Conservation (phyloP, 2,888 invertebrate species). For the Escarpia spicata region DNA sequence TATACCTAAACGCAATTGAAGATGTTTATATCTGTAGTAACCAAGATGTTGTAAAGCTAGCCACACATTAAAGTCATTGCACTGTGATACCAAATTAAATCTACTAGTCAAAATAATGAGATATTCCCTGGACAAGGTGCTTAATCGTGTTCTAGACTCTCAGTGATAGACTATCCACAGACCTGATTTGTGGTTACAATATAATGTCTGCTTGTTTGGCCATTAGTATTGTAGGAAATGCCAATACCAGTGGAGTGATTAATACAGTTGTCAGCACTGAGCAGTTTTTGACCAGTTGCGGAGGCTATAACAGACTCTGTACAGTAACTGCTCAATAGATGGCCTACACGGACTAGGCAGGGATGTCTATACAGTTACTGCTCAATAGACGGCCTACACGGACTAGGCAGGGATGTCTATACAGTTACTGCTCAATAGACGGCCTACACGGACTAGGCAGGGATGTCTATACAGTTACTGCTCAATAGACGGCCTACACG, state of each 20-base stretch:
- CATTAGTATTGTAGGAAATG: slow-evolving; percentile 7
- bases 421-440: slow-evolving; percentile 3
- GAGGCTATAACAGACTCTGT: background rate
- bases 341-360: background rate
- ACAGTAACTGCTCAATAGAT: background rate
- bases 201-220: background rate
- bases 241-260: background rate
- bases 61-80: background rate
- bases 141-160: background rate
- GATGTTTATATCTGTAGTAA: background rate
- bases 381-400: background rate
- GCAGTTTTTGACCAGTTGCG: background rate
- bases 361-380: background rate
- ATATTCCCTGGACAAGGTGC: background rate
- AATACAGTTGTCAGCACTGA: background rate
- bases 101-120: background rate
- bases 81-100: background rate
- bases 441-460: background rate
- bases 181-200: background rate
- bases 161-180: background rate
- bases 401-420: background rate
- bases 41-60: background rate
- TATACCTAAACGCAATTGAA: no score
- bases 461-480: background rate
- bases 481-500: background rate